Conservation (phyloP, 2,888 invertebrate species). For the Sinelater perroti region DNA sequence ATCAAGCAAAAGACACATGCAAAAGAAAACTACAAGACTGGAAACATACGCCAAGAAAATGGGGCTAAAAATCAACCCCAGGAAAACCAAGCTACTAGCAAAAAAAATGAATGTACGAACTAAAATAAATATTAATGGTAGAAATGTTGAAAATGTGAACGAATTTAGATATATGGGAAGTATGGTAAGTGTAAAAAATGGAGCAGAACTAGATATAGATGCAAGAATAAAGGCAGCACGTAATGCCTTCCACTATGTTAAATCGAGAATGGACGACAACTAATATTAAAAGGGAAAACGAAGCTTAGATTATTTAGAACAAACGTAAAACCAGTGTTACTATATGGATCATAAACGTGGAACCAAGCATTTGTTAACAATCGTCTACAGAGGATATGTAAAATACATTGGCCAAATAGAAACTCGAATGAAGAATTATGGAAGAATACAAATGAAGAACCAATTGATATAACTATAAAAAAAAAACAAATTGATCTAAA, state of each 20-base stretch:
- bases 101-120: not conserved
- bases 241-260: too few relatives aligned
- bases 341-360: not conserved
- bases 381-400: not conserved
- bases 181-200: not conserved
- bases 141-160: too few relatives aligned
- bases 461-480: not conserved
- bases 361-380: not conserved
- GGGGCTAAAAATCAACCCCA: not conserved
- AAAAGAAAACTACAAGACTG: not conserved
- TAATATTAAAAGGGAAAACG: too few relatives aligned
- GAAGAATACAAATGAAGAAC: not conserved
- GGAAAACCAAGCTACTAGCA: too few relatives aligned
- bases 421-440: not conserved
- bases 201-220: not conserved
- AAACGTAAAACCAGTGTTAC: too few relatives aligned
- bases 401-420: not conserved
- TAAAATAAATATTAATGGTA: not conserved
- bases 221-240: not conserved
- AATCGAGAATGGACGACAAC: too few relatives aligned
- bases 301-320: too few relatives aligned
- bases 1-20: too few relatives aligned
- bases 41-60: not conserved
- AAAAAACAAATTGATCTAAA: too few relatives aligned
- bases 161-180: not conserved